Percentiles rank a stretch among this genome's conserved stretches.
Evolutionary conservation across 2,888 invertebrate genomes (phyloP).

Genomic region (Zhengitettix transpicula): DNA sequence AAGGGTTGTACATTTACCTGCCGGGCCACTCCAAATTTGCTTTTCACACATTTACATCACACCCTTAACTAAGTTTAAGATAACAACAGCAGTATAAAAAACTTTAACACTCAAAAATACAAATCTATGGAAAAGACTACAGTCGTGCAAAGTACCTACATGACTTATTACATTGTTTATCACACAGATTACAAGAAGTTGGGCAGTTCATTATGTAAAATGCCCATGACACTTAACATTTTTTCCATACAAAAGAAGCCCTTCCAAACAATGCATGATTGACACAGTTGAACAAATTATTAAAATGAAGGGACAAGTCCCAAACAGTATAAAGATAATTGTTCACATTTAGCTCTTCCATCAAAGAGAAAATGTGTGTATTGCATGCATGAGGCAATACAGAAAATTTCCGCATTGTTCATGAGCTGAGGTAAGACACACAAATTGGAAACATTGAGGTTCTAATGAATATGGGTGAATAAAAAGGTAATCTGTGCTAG

Average conservation of each 20-base stretch:
- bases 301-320: background rate
- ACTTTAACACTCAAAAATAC: constrained; percentile 17
- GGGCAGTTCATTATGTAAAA: constrained; percentile 10
- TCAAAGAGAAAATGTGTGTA: background rate
- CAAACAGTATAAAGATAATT: background rate
- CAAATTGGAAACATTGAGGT: constrained; percentile 7
- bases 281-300: constrained; percentile 5
- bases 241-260: constrained; percentile 11
- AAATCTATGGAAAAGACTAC: constrained; percentile 15
- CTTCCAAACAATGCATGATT: constrained; percentile 7
- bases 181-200: constrained; percentile 15
- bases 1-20: constrained; percentile 8
- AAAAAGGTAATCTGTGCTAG: constrained; percentile 2
- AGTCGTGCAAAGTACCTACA: constrained; percentile 15
- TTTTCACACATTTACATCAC: constrained; percentile 7
- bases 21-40: constrained; percentile 11
- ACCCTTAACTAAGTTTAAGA: constrained; percentile 12
- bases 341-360: constrained; percentile 2
- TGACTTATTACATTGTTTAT: constrained; percentile 12
- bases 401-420: background rate
- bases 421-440: constrained; percentile 7
- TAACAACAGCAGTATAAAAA: constrained; percentile 16
- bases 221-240: constrained; percentile 11
- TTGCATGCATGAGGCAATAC: background rate
- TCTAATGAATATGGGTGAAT: constrained; percentile 3